phyloP scores from a whole-genome alignment of 2,888 invertebrate species.

The Cantharis rufa region DNA sequence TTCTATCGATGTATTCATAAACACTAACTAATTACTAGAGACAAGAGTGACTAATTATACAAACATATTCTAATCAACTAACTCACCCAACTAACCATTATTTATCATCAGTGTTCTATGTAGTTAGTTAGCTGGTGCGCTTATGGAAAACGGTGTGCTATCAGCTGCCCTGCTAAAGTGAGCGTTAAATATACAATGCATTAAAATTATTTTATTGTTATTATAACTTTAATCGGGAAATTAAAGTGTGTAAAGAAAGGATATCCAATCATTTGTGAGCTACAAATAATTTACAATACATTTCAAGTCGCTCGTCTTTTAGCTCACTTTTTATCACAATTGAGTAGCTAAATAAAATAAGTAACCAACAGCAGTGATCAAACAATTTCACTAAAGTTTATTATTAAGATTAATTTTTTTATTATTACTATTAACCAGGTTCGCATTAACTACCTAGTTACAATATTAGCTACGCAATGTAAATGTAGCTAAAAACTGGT shows the following conservation, averaged over 20 bases:
- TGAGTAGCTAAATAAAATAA: not conserved
- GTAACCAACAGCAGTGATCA: not conserved
- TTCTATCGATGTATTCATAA: not conserved
- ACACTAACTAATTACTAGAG: not conserved
- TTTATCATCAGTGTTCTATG: not conserved
- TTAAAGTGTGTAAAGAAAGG: not conserved
- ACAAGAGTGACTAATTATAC: not conserved
- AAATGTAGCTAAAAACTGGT: too few species aligned
- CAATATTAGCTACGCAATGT: not conserved
- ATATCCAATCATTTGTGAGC: not conserved
- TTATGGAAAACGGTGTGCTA: not conserved
- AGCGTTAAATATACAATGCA: not conserved
- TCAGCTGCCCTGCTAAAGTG: not conserved
- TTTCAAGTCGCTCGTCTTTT: not conserved
- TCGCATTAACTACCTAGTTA: too few species aligned
- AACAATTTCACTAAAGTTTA: not conserved
- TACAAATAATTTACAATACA: not conserved
- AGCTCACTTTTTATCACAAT: not conserved
- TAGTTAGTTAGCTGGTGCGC: not conserved
- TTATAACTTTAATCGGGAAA: not conserved
- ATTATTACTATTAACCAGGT: not conserved
- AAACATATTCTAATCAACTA: not conserved
- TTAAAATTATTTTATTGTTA: not conserved
- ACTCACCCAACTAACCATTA: not conserved
- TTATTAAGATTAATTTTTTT: not conserved